Base-by-base conservation (phyloP, 1,140 invertebrate genomes). In the Batillaria attramentaria region DNA sequence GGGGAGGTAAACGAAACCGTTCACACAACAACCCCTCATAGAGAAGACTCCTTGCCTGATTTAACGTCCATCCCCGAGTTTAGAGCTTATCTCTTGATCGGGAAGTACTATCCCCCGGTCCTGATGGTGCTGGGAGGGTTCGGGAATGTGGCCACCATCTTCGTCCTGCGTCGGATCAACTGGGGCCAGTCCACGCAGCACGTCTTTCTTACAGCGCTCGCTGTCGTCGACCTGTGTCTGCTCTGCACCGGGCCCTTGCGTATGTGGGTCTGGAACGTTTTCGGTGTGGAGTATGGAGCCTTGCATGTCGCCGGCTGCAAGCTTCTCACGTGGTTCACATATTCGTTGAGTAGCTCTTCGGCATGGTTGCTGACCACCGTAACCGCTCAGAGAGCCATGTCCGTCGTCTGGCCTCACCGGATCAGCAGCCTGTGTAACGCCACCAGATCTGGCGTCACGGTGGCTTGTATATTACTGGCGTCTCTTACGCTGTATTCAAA, bases 91-190 rank as follows among this genome's bases (percentile, higher is more conserved):
- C n/a, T n/a, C n/a, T n/a, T n/a, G n/a, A n/a, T n/a, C n/a, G n/a
- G n/a, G n/a, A n/a, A n/a, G n/a, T n/a, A n/a, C n/a, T n/a, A n/a
- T n/a, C n/a, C 62, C 28, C 62, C 62, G 5, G 6, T 31, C 62
- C 6, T 65, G 33, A 31, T 65, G 3, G 31, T 65, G 62, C 62
- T 65, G 31, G 62, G 62, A 65, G 62, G 62, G 6, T 65, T 65
- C 62, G 62, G 62, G 5, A 65, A 65, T 35, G 16, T 65, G 28
- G 31, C 62, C 62, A 65, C 62, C 31, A 65, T 65, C 62, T 33
- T 65, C 6, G 62, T 65, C 62, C 33, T 65, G 62, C n/a, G 31
- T 6, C n/a, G 62, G 16, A 33, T 65, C 62, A 65, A 65, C 31
- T 31, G 37, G 31, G 5, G 37, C 62, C 31, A 31, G 31, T 65